Base-by-base conservation (phyloP, 2,113 vertebrate species). In the Amphiprion ocellaris region DNA sequence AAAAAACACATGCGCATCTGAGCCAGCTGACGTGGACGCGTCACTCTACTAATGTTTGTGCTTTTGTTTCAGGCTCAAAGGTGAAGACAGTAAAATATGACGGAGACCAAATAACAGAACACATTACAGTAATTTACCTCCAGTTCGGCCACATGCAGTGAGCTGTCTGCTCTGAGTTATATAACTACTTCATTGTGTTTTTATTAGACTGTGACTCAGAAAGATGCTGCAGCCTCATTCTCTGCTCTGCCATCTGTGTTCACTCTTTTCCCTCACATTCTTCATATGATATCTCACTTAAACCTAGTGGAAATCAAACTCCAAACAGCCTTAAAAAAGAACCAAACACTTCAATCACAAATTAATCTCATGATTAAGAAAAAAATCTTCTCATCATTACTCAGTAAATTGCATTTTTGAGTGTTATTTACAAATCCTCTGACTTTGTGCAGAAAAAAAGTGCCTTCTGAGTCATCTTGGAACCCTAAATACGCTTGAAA, bases 1-100 rank as follows among this genome's bases (percentile, higher is more conserved):
- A 21, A 50, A 39, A 19, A 63, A 70, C 11, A 54, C 77, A 50
- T n/a, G 70, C 67, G 83, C 79, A 15, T 77, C 37, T 56, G 39
- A 44, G 50, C 65, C 17, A 26, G 72, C 62, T 68, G 73, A 77
- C 81, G 70, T 21, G 59, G 41, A 44, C 41, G 12, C 41, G 41
- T 44, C 41, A 44, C 67, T 55, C 54, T 10, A 6, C 4, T 28
- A 9, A 17, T 21, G 47, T 67, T 60, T 39, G 11, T 23, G 55
- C 33, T 16, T 50, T 63, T 68, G 66, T 60, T 69, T 60, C n/a
- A 41, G 33, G 21, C 50, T 23, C 10, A 64, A 17, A 76, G 41
- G 65, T 65, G 59, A 67, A 7, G 2, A 33, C 26, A 15, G 41
- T 65, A 28, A 17, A 30, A 39, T 33, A 12, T 61, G 23, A 79